Conservation (phyloP, 2,113 vertebrate species). For the Dascyllus trimaculatus region DNA sequence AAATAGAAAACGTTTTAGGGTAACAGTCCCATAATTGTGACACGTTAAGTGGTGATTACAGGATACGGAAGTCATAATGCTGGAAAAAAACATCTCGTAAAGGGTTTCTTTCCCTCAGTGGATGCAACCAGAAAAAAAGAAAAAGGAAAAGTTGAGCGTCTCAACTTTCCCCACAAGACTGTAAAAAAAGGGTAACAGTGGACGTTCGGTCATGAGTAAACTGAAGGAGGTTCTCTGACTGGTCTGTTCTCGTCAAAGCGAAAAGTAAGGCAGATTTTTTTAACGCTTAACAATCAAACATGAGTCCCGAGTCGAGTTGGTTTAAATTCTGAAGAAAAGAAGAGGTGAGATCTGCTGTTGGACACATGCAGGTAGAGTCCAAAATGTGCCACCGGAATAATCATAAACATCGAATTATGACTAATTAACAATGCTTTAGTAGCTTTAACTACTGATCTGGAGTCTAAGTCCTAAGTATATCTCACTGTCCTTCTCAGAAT, state of each 20-base stretch:
- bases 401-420: neutral
- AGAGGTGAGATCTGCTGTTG: neutral
- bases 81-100: neutral
- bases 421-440: neutral
- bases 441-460: neutral
- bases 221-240: slow-evolving; percentile 65
- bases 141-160: slow-evolving; percentile 48
- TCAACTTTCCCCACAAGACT: slow-evolving; percentile 60
- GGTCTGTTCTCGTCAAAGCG: neutral
- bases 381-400: neutral
- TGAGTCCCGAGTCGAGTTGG: slow-evolving; percentile 3
- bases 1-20: no score
- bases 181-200: slow-evolving; percentile 45
- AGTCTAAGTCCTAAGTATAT: neutral
- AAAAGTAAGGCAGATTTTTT: neutral
- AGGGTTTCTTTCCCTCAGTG: slow-evolving; percentile 27
- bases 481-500: no score
- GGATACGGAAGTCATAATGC: neutral
- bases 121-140: slow-evolving; percentile 54
- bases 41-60: neutral
- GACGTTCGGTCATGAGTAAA: slow-evolving; percentile 81
- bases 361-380: neutral
- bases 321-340: neutral
- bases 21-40: neutral
- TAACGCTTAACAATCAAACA: slow-evolving; percentile 6